These are phyloP conservation scores for Trichoplusia ni DNA, from an alignment of 1,140 invertebrate genomes.

Conservation along the genomic window DNA sequence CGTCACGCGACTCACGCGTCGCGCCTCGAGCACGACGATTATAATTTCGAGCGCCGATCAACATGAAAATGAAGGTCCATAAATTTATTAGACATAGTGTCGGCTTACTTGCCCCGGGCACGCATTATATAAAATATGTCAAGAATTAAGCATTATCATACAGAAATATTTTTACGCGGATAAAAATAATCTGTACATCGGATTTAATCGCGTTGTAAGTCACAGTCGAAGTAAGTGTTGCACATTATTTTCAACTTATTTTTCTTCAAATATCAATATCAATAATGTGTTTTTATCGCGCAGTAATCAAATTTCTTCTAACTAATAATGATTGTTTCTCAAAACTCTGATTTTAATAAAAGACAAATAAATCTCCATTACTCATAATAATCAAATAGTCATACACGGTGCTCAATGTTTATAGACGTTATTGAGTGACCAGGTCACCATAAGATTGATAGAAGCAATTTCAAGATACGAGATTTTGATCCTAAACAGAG, in stretches of 20 bases:
- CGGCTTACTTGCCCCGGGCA: constrained; percentile 67
- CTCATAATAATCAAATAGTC: no score
- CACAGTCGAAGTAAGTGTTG: background rate
- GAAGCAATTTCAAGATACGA: constrained; percentile 50
- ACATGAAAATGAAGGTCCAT: constrained; percentile 79
- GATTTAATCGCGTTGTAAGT: constrained; percentile 34
- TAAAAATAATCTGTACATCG: constrained; percentile 51
- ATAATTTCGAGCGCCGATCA: constrained; percentile 79
- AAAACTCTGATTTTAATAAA: no score
- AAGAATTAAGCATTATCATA: constrained; percentile 80
- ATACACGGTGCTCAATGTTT: background rate
- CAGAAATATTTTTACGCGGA: constrained; percentile 63
- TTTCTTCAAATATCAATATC: no score
- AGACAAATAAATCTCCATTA: no score
- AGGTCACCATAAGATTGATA: constrained; percentile 43
- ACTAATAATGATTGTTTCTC: no score
- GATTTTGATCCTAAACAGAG: constrained; percentile 62
- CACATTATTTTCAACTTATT: no score
- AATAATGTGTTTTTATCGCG: no score
- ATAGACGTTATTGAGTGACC: constrained; percentile 34
- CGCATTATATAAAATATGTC: constrained; percentile 80
- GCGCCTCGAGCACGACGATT: constrained; percentile 76
- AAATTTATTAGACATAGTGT: constrained; percentile 81
- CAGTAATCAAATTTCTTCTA: no score
- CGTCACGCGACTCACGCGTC: constrained; percentile 53